These are phyloP conservation scores for Halcyon badia DNA, from an alignment of 2,797 vertebrate genomes.

Conservation along the genomic window DNA sequence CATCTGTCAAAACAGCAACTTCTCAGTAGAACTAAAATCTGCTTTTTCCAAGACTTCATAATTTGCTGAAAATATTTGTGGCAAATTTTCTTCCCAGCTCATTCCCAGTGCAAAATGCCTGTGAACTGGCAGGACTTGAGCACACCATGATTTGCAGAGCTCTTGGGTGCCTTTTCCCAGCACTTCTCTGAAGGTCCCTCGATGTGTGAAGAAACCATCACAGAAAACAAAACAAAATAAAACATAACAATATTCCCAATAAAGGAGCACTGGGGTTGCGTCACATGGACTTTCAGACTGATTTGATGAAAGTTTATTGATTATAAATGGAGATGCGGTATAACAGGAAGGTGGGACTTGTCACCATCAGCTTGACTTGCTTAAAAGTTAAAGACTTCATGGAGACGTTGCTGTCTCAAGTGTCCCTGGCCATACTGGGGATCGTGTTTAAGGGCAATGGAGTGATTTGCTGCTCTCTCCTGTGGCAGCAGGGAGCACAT, in stretches of 20 bases:
- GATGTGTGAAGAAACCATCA: neutral
- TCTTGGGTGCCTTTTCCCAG: constrained; percentile 1
- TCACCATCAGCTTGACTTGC: neutral
- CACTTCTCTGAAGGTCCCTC: neutral
- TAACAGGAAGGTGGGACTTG: neutral
- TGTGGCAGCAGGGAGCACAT: neutral
- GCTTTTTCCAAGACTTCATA: constrained; percentile 60
- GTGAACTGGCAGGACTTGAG: neutral
- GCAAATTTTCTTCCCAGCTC: constrained; percentile 55
- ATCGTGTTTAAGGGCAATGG: neutral
- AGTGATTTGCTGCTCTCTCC: neutral
- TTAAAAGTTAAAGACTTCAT: neutral
- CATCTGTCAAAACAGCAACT: constrained; percentile 70
- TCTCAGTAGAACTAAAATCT: constrained; percentile 41
- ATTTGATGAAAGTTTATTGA: neutral
- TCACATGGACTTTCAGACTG: neutral
- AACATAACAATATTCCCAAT: neutral
- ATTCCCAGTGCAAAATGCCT: neutral
- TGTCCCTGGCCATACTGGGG: neutral
- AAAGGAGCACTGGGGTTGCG: accelerated
- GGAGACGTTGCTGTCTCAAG: neutral
- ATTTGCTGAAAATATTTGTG: constrained; percentile 63
- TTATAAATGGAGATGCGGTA: neutral
- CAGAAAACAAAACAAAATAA: neutral
- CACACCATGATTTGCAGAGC: neutral